phyloP scores from a whole-genome alignment of 2,113 vertebrate species.

The pig (Sus scrofa) region T2T-Sscrofa CM000820.6:123725501-123726000 shows the following conservation, averaged over 20 bases:
- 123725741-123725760: not conserved
- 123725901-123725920: not conserved
- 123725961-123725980: not conserved
- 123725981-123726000: not conserved
- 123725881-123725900: not conserved
- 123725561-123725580: not conserved
- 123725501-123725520: not conserved
- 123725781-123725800: not conserved
- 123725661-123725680: no score
- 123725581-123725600: not conserved
- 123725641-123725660: not conserved
- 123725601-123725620: not conserved
- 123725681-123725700: not conserved
- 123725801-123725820: not conserved
- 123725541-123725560: not conserved
- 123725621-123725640: not conserved
- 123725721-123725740: not conserved
- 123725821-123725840: not conserved
- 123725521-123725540: no score
- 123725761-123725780: not conserved
- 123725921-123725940: fast-evolving
- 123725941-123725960: not conserved
- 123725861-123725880: not conserved
- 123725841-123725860: not conserved
- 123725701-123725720: not conserved